Conservation (phyloP, 2,797 vertebrate species). For the Chromis chromis region DNA sequence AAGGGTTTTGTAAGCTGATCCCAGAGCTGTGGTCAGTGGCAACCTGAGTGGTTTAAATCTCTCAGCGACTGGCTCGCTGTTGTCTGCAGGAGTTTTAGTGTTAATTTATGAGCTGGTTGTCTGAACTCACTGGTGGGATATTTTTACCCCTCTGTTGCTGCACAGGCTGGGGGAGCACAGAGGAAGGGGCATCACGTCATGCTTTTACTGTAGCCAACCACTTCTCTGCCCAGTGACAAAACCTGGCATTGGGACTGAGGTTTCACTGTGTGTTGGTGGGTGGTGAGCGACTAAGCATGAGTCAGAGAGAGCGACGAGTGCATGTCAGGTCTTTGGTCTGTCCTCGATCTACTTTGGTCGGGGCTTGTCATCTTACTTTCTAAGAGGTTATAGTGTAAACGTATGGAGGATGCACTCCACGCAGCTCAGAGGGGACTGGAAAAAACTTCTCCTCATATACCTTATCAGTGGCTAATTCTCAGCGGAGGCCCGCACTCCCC, state of each 20-base stretch:
- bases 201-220: slow-evolving; percentile 81
- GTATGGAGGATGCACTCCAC: slow-evolving; percentile 15
- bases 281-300: slow-evolving; percentile 82
- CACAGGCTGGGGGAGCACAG: slow-evolving; percentile 81
- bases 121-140: slow-evolving; percentile 83
- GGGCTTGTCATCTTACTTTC: slow-evolving; percentile 64
- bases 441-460: slow-evolving; percentile 42
- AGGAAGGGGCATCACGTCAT: slow-evolving; percentile 85
- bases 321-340: slow-evolving; percentile 81
- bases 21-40: slow-evolving; percentile 74
- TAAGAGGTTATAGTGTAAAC: slow-evolving; percentile 53
- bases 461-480: slow-evolving; percentile 64
- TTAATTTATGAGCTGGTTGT: slow-evolving; percentile 85
- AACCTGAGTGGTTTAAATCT: slow-evolving; percentile 80
- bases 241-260: slow-evolving; percentile 83
- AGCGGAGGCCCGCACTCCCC: slow-evolving; percentile 54
- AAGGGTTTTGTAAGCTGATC: slow-evolving; percentile 78
- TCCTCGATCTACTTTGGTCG: slow-evolving; percentile 63
- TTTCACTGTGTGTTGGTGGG: slow-evolving; percentile 83
- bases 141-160: slow-evolving; percentile 88
- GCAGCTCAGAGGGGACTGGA: slow-evolving; percentile 28
- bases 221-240: slow-evolving; percentile 83
- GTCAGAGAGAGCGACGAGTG: slow-evolving; percentile 80
- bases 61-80: slow-evolving; percentile 80
- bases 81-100: slow-evolving; percentile 83